A percentile compares a stretch with the other conserved stretches of the same genome.
phyloP scores from a whole-genome alignment of 2,797 vertebrate genomes.

The Pterois miles region DNA sequence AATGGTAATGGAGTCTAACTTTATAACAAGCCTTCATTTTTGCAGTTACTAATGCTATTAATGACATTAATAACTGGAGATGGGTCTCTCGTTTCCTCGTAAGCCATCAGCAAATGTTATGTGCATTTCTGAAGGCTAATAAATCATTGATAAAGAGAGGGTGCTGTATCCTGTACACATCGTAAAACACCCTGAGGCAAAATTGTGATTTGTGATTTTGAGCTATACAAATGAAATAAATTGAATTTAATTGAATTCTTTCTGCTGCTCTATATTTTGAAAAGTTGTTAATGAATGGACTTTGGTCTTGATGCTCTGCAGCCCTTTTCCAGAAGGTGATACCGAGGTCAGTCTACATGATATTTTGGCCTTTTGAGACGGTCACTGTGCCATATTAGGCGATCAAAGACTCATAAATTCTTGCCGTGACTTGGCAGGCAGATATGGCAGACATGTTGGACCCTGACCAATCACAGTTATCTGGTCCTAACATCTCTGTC shows the following conservation, averaged over 20 bases:
- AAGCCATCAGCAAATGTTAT: not conserved
- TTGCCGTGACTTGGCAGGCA: not conserved
- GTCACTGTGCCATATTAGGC: not conserved
- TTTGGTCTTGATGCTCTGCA: not conserved
- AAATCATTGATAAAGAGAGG: not conserved
- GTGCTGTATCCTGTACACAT: too few relatives aligned
- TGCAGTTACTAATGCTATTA: not conserved
- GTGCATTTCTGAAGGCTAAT: conserved; percentile 10
- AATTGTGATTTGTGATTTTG: too few relatives aligned
- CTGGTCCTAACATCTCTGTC: not conserved
- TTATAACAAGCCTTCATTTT: not conserved
- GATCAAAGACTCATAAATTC: not conserved
- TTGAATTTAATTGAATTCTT: too few relatives aligned
- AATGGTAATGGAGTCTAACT: not conserved
- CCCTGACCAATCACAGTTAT: not conserved
- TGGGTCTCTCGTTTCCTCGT: not conserved
- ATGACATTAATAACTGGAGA: not conserved
- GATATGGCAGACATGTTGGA: not conserved
- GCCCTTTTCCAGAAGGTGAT: not conserved
- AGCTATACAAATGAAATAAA: too few relatives aligned
- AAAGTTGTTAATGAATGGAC: not conserved
- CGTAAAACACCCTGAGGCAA: too few relatives aligned
- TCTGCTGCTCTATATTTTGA: not conserved
- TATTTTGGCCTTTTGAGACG: not conserved
- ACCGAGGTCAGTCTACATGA: not conserved